Base-by-base conservation (phyloP, 2,888 invertebrate species). In the Philopedon plagiatum region DNA sequence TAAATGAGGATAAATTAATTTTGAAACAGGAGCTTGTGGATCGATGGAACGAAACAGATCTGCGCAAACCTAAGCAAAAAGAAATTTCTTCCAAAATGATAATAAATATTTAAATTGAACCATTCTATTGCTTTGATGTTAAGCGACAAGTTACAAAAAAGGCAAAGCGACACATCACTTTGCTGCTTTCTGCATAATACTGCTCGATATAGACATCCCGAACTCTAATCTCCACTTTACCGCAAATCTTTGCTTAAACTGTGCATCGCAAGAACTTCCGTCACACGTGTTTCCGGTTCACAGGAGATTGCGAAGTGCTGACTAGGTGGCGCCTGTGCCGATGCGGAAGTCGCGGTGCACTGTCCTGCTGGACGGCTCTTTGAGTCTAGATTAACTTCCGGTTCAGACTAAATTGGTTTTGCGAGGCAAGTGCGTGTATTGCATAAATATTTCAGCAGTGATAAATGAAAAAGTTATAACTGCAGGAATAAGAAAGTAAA, bases 361-460 rank as follows among this genome's bases (percentile, higher is more conserved):
- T 46, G 44, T 34, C 61, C 60, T 61, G 23, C 54, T 64, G 70
- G 63, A 41, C 39, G 26, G 23, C 64, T 26, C 57, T 56, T 18
- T 37, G 61, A 64, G 71, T 60, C 65, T 63, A 37, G 19, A 60
- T 39, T 49, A 41, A 57, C 71, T 60, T 71, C 71, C 71, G 71
- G 65, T 64, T 71, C 34, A 15, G 51, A 61, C 32, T 23, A 58
- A 54, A 65, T 71, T 61, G 61, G 65, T 65, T 65, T 34, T 34
- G 49, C 64, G 51, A 71, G 64, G n/a, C 49, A 58, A 19, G 64
- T 61, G 71, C 71, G 58, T 65, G 71, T 49, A 19, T 51, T 57
- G 71, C 71, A 71, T 71, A 39, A 29, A 63, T 69, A 69, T 69
- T 69, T 63, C 37, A 64, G 54, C 54, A 54, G 51, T n/a, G n/a